Base-by-base conservation (phyloP, 2,888 invertebrate species). In the Hylaea fasciaria region DNA sequence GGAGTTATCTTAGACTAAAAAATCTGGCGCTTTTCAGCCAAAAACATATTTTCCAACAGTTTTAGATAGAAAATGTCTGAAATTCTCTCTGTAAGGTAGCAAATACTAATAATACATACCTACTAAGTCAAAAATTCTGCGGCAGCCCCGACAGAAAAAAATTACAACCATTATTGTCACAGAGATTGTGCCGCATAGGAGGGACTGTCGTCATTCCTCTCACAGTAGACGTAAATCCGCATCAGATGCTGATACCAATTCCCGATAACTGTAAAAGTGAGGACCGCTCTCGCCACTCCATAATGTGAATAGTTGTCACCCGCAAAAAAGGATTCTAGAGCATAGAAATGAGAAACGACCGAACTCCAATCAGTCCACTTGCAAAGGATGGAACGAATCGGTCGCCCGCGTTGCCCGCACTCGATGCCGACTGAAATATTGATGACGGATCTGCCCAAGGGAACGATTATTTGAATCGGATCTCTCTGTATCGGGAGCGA, bases 391-490 rank as follows among this genome's bases (percentile, higher is more conserved):
- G 48, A 77, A 75, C 76, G 77, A 81, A 80, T 81, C 79, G 78
- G 70, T 70, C 64, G 64, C 74, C 76, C 81, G 77, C 78, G 70
- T 70, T 64, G 64, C 74, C 76, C 81, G 77, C 78, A 80, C 78
- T 75, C 80, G 73, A 71, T 73, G 77, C 75, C 77, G 77, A 35
- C 78, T 83, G 82, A 83, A 85, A 85, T 84, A 85, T 85, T 84
- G 85, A 85, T 85, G 85, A 83, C 78, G 75, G 81, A 80, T 77
- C 76, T 72, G 71, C 85, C 83, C 82, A 73, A 73, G 83, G 83
- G 84, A 66, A 71, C 82, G 81, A 85, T 85, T 85, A 85, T 80
- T 76, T 73, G 78, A 76, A 77, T 71, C 76, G 73, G 78, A 78
- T 78, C 76, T 78, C 74, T 68, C 67, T 76, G 77, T 80, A 81